These are phyloP conservation scores for Petromus typicus DNA, from an alignment of 2,113 vertebrate genomes.

Conservation along the genomic window DNA sequence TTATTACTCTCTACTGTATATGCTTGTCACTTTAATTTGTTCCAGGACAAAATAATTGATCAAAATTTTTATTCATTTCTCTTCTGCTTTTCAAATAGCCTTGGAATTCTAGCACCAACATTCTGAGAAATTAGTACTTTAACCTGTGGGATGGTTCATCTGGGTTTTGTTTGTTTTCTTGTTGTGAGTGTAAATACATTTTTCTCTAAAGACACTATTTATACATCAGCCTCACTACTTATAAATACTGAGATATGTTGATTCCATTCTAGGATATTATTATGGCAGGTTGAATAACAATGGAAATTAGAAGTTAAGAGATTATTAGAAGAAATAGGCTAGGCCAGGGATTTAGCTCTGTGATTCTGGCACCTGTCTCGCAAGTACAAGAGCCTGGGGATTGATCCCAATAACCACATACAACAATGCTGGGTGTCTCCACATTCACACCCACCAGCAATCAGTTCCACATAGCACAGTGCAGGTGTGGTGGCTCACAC, in stretches of 20 bases:
- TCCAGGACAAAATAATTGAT: neutral
- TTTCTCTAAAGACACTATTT: conserved; percentile 1
- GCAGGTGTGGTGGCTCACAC: no score
- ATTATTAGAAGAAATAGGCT: neutral
- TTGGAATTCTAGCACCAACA: neutral
- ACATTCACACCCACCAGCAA: no score
- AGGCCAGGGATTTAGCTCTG: no score
- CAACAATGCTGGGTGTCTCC: no score
- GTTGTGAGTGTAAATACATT: neutral
- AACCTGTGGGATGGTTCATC: neutral
- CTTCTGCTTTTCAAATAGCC: conserved; percentile 16
- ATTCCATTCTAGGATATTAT: neutral
- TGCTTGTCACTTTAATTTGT: conserved; percentile 2
- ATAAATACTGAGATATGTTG: neutral
- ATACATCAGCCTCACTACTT: neutral
- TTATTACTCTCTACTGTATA: neutral
- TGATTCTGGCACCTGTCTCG: no score
- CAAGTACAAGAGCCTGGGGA: no score
- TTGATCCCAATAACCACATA: no score
- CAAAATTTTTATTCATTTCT: neutral
- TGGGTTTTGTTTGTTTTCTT: neutral
- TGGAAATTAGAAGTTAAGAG: neutral
- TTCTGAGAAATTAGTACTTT: neutral
- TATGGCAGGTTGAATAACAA: neutral
- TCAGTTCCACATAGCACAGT: no score